Base-by-base conservation (phyloP, 2,113 vertebrate species). In the Paramormyrops kingsleyae region DNA sequence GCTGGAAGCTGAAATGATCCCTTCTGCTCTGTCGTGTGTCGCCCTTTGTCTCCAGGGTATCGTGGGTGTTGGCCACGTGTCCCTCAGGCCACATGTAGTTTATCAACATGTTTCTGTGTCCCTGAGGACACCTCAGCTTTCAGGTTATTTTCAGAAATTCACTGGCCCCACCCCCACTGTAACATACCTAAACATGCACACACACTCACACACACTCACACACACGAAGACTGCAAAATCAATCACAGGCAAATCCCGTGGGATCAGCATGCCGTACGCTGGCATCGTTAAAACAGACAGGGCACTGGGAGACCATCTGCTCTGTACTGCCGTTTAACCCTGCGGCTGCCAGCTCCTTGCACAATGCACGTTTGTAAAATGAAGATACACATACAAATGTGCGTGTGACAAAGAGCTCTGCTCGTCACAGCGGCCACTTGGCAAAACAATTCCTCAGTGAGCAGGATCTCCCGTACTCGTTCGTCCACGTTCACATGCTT, bases 61-160 rank as follows among this genome's bases (percentile, higher is more conserved):
- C 9, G n/a, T n/a, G 62, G n/a, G 24, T 66, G n/a, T 66, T n/a
- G 56, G 24, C 24, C 0, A 8, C 56, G 2, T 12, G 10, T 31
- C 10, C 27, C 56, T 10, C 27, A 70, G 27, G 27, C 9, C 62
- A 13, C 27, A 70, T 13, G n/a, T 31, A 70, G n/a, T 70, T 31
- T 4, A 31, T 27, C 9, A 27, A 31, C 17, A 24, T 46, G 39
- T 24, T 24, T 74, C 93, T 89, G 90, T 89, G 91, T 1, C 92
- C 50, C 83, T 92, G 74, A 2, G 62, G 62, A 90, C 17, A n/a
- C 42, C 35, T 46, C 35, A 46, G 80, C 15, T 19, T 10, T 83
- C 80, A 83, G 17, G 80, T 46, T 46, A 31, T 70, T 24, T 46
- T 24, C 35, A 46, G 35, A 46, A 83, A 39, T 46, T 21, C 15